Evolutionary conservation across 2,888 invertebrate genomes (phyloP).

Genomic region (Rhabditoides inermis): DNA sequence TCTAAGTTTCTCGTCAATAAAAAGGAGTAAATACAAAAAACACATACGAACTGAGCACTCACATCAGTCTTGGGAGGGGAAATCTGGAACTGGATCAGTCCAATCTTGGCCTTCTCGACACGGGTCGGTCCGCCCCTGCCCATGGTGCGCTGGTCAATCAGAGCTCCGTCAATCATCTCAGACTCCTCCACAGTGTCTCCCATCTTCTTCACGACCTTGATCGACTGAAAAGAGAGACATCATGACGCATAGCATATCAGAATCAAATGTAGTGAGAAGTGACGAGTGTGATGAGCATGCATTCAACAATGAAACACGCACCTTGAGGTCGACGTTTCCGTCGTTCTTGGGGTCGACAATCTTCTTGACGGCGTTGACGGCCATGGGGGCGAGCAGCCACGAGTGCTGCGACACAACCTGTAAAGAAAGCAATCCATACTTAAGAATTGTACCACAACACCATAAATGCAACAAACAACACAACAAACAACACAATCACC

Average conservation of each 20-base stretch:
- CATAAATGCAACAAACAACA: not conserved
- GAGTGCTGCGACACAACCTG: conserved; percentile 94
- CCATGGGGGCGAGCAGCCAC: conserved; percentile 84
- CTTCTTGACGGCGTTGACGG: conserved; percentile 88
- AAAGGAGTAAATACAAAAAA: not conserved
- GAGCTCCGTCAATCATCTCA: conserved; percentile 84
- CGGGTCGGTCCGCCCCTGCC: conserved; percentile 80
- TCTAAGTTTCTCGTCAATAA: conserved; percentile 11
- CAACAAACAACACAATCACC: not conserved
- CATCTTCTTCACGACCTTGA: conserved; percentile 89
- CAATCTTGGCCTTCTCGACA: conserved; percentile 95
- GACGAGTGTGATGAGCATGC: too few species aligned
- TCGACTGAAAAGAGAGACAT: conserved; percentile 68
- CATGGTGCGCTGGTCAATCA: conserved; percentile 79
- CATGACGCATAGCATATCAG: too few species aligned
- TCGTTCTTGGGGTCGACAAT: conserved; percentile 69
- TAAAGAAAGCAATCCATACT: conserved; percentile 4
- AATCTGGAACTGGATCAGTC: conserved; percentile 96
- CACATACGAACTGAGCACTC: conserved; percentile 50
- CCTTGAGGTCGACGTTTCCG: conserved; percentile 72
- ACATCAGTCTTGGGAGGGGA: conserved; percentile 98
- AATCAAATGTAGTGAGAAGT: too few species aligned
- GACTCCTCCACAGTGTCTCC: conserved; percentile 77
- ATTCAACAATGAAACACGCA: conserved; percentile 59
- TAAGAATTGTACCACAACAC: not conserved